A percentile compares a stretch with the other conserved stretches of the same genome.
Conservation (phyloP, 2,113 vertebrate species). For the Protobothrops mucrosquamatus region DNA sequence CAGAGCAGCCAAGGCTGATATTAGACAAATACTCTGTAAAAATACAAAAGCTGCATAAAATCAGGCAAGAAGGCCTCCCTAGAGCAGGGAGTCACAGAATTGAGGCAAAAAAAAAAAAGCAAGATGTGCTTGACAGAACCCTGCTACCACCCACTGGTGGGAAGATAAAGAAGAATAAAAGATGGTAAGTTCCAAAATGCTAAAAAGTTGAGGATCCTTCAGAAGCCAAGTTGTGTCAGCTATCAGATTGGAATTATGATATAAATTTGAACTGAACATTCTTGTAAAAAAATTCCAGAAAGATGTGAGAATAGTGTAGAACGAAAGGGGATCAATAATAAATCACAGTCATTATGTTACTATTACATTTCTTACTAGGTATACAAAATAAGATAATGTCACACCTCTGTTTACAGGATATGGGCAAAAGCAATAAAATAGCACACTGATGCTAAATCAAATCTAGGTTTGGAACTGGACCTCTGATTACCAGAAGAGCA, state of each 20-base stretch:
- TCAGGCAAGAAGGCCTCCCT: conserved; percentile 6
- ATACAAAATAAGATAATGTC: background rate
- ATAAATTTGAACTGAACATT: background rate
- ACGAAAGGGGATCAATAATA: background rate
- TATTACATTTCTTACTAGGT: background rate
- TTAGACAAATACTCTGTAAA: conserved; percentile 51
- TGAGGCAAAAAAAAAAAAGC: rapidly evolving
- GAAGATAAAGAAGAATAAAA: background rate
- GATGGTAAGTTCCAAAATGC: background rate
- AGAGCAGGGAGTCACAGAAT: background rate
- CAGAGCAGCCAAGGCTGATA: conserved; percentile 57
- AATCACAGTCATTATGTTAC: background rate
- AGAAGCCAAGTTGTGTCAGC: background rate
- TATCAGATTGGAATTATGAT: background rate
- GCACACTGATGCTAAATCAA: background rate
- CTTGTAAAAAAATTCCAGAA: background rate
- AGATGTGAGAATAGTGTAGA: background rate
- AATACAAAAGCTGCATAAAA: conserved; percentile 40
- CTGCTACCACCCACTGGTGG: background rate
- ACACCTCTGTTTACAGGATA: background rate
- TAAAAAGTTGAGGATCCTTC: background rate
- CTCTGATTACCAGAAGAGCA: background rate
- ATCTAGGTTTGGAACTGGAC: background rate
- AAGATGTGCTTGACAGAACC: background rate
- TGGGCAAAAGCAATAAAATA: background rate